Percentiles rank a stretch among this genome's conserved stretches.
phyloP scores from a whole-genome alignment of 2,797 vertebrate species.

The Manis crassicaudata region DNA sequence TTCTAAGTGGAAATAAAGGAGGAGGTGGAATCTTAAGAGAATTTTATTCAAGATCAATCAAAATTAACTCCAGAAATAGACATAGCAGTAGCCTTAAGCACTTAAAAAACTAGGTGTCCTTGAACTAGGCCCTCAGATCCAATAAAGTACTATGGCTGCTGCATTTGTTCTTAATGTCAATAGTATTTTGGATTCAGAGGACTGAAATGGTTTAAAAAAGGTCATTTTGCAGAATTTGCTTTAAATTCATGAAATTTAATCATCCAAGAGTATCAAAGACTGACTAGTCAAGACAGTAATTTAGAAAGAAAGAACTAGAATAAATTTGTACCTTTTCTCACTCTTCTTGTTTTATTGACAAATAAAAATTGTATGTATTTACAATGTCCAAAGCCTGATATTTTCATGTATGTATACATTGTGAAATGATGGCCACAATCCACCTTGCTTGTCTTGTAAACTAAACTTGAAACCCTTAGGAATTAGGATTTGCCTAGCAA shows the following conservation, averaged over 20 bases:
- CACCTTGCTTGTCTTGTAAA: not conserved
- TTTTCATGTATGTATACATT: not conserved
- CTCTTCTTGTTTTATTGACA: not conserved
- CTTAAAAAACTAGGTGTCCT: not conserved
- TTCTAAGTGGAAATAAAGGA: conserved; percentile 43
- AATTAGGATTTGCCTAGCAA: conserved; percentile 45
- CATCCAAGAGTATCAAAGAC: conserved; percentile 11
- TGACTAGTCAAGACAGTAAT: conserved; percentile 4
- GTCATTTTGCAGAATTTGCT: conserved; percentile 24
- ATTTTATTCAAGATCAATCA: conserved; percentile 47
- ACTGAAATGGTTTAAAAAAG: conserved; percentile 15
- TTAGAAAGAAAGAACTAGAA: not conserved
- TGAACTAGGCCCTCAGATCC: not conserved
- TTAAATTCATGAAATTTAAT: conserved; percentile 50
- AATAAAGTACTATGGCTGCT: not conserved
- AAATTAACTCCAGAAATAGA: conserved; percentile 54
- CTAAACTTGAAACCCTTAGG: not conserved
- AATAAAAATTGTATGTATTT: not conserved
- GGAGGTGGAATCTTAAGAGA: conserved; percentile 13
- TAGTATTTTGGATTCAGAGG: not conserved
- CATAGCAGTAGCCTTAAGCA: not conserved
- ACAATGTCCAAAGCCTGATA: not conserved
- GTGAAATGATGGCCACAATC: not conserved
- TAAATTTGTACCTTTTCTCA: not conserved
- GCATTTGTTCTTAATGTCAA: not conserved